Base-by-base conservation (phyloP, 1,140 invertebrate genomes). In the Mycetomoellerius zeteki region DNA sequence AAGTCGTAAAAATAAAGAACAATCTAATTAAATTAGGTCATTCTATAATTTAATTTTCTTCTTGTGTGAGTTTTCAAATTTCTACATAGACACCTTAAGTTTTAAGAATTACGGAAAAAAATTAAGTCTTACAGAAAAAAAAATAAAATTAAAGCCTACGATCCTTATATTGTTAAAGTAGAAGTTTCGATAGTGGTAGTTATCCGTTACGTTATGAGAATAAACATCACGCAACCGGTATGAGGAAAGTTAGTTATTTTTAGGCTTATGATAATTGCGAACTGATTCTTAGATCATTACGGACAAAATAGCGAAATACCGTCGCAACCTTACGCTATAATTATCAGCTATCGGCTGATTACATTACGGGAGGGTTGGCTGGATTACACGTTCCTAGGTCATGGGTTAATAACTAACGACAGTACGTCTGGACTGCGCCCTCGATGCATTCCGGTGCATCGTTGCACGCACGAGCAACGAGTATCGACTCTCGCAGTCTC, bases 321-420 rank as follows among this genome's bases (percentile, higher is more conserved):
- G 67, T 82, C 33, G 30, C 24, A 58, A 47, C 21, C 19, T 84
- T 84, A 84, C 37, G 71, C 27, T 54, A 73, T 73, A 84, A 84
- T 60, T 60, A 24, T 58, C 33, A 72, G 54, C 7, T 65, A 82
- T 73, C 24, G 69, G 19, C 14, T 33, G 80, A 62, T 84, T 73
- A 33, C 54, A 84, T 75, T 84, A 84, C 37, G n/a, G n/a, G n/a
- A n/a, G 56, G 69, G 24, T 33, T 33, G 54, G 37, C 1, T 60
- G 12, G 80, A 60, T 50, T 84, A 69, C 80, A 37, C 54, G 56
- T 84, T 50, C 54, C 54, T 84, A 62, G 80, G 54, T 73, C 30
- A 60, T 60, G 50, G 69, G 56, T 84, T 84, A 84, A 84, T 84
- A 84, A 84, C 54, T 84, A 84, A 84, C 54, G 69, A 60, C 80